Percentiles rank a stretch among this genome's conserved stretches.
Evolutionary conservation across 1,140 invertebrate genomes (phyloP).

Genomic region (Zaprionus vittiger): DNA sequence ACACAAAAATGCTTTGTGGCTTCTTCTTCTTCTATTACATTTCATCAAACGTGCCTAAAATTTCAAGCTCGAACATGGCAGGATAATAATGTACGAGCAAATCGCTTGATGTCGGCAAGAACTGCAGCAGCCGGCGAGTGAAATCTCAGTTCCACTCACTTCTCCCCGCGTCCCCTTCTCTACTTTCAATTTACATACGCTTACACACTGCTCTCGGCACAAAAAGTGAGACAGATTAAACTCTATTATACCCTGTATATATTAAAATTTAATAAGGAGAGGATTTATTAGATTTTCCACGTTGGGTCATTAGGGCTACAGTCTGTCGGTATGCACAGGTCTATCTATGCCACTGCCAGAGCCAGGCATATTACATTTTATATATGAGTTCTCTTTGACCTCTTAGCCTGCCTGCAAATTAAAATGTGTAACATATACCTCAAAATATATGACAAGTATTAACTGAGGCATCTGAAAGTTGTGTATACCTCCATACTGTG

Average conservation of each 20-base stretch:
- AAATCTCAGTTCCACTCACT: conserved; percentile 32
- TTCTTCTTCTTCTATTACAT: conserved; percentile 58
- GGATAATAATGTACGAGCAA: conserved; percentile 71
- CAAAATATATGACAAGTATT: not conserved
- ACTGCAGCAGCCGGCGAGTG: conserved; percentile 21
- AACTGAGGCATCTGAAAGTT: not conserved
- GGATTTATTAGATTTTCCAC: conserved; percentile 2
- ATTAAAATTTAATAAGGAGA: not conserved
- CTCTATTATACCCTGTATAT: conserved; percentile 7
- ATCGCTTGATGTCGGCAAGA: conserved; percentile 57
- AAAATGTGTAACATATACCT: not conserved
- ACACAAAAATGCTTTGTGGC: conserved; percentile 52
- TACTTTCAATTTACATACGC: conserved; percentile 45
- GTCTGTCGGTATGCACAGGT: not conserved
- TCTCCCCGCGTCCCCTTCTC: not conserved
- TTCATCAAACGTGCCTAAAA: conserved; percentile 73
- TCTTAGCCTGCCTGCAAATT: too few species aligned
- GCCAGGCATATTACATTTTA: not conserved
- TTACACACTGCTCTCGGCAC: conserved; percentile 1
- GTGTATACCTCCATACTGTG: not conserved
- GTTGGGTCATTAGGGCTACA: not conserved
- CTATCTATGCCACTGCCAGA: not conserved
- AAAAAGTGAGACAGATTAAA: conserved; percentile 5
- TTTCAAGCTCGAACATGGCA: conserved; percentile 66
- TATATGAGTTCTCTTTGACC: not conserved